Evolutionary conservation across 2,113 vertebrate genomes (phyloP), one percentile per base, ranked within the genome.

Genomic region (Tragelaphus imberbis): DNA sequence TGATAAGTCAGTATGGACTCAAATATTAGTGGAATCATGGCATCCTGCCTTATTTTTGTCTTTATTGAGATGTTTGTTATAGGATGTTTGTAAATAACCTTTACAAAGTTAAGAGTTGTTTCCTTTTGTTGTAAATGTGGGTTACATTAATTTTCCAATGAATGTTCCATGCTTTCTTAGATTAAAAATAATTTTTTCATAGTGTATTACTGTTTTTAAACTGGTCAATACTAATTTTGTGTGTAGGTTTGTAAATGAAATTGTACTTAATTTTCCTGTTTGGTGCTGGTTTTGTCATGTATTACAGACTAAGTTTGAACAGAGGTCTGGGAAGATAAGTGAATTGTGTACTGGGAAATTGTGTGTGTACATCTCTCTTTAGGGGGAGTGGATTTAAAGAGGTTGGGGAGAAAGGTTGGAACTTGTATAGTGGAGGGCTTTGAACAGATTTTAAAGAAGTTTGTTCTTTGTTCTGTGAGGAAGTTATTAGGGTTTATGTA

Each of bases 401-500:
- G 8, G 3, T 80, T 95, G 17, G 44, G 7, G 75, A 53, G 40
- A 75, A 65, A 92, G 53, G 2, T 86, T 96, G 7, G 16, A 88
- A 87, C 28, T 90, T 93, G 53, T 59, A 61, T 81, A 96, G 61
- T 90, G 65, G 30, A 94, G 1, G n/a, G 23, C 8, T 49, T 92
- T 90, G 71, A 96, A 80, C 6, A 92, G 27, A 96, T 84, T 87
- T n/a, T 93, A 82, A 93, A 82, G 51, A 90, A 56, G 16, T 92
- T 87, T 95, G 8, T 61, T 90, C 88, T 95, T 96, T 94, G 47
- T 94, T 96, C 55, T 91, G 25, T 59, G 90, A 77, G 58, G 65
- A 96, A 97, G 68, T 81, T 96, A 49, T 96, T 85, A 85, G 84
- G 85, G 23, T 94, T 97, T 85, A 90, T 97, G 21, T 59, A 91